Evolutionary conservation across 2,113 vertebrate genomes (phyloP).

Genomic region (Aepyceros melampus): DNA sequence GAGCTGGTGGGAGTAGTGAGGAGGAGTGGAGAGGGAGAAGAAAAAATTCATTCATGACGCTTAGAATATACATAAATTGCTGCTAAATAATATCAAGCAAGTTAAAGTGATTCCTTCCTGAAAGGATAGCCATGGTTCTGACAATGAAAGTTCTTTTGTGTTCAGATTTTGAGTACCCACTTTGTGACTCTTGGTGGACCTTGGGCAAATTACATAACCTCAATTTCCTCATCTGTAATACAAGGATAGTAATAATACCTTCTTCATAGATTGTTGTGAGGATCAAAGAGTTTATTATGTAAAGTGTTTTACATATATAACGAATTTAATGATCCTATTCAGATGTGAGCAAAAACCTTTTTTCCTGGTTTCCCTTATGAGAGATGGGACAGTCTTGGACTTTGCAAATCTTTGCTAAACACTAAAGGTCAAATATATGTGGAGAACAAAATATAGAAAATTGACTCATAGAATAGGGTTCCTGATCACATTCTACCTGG

Average conservation of each 20-base stretch:
- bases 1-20: neutral
- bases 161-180: neutral
- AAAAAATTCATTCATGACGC: neutral
- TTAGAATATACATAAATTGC: neutral
- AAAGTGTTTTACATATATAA: neutral
- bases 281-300: neutral
- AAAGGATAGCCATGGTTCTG: neutral
- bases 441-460: neutral
- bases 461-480: neutral
- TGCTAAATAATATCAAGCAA: neutral
- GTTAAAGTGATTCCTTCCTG: neutral
- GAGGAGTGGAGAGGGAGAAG: neutral
- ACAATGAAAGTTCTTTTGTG: neutral
- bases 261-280: neutral
- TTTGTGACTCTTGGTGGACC: neutral
- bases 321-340: neutral
- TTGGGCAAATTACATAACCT: neutral
- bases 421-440: neutral
- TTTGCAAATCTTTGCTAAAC: neutral
- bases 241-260: neutral
- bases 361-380: neutral
- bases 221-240: neutral
- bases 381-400: neutral
- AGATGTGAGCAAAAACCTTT: neutral
- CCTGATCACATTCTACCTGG: neutral